phyloP scores from a whole-genome alignment of 1,140 invertebrate genomes.

The Oedothorax gibbosus region DNA sequence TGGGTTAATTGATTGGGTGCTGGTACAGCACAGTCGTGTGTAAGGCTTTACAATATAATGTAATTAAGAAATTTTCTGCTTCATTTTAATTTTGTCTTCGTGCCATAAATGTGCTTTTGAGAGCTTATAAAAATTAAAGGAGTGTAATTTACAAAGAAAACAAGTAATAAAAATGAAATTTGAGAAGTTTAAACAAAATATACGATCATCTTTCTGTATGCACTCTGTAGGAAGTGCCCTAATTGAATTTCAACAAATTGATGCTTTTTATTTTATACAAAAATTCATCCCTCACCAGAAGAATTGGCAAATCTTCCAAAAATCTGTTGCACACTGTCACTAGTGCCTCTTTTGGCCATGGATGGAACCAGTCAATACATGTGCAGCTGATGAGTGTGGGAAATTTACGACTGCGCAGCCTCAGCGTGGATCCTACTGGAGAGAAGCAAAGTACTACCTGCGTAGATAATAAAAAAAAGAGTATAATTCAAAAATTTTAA shows the following conservation, averaged over 20 bases:
- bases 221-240: too few relatives aligned
- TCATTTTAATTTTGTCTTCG: too few relatives aligned
- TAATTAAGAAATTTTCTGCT: too few relatives aligned
- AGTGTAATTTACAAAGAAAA: too few relatives aligned
- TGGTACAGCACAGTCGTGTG: too few relatives aligned
- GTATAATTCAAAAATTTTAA: neutral
- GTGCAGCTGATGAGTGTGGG: conserved; percentile 95
- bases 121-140: too few relatives aligned
- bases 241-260: neutral
- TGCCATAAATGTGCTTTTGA: too few relatives aligned
- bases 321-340: conserved; percentile 92
- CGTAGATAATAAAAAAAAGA: neutral
- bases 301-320: conserved; percentile 77
- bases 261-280: neutral
- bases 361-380: conserved; percentile 97
- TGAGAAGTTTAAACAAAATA: too few relatives aligned
- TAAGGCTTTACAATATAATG: too few relatives aligned
- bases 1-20: too few relatives aligned
- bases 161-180: too few relatives aligned
- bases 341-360: conserved; percentile 95
- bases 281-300: neutral
- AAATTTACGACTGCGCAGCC: conserved; percentile 92
- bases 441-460: conserved; percentile 91
- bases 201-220: too few relatives aligned
- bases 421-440: conserved; percentile 89